A percentile compares a stretch with the other conserved stretches of the same genome.
Conservation (phyloP, 1,140 invertebrate genomes). For the Drosophila mayri region DNA sequence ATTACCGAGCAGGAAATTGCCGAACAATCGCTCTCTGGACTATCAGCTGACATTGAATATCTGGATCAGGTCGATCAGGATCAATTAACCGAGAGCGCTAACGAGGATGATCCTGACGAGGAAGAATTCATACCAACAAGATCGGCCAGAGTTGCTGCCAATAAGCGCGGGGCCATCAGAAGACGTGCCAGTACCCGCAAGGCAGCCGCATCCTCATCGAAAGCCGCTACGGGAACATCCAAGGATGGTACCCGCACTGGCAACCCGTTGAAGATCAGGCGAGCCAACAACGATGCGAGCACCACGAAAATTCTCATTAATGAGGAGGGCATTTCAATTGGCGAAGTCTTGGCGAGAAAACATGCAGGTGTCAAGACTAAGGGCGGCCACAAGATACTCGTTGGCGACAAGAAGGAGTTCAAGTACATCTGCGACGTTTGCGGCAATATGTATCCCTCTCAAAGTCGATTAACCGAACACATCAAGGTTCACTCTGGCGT, state of each 20-base stretch:
- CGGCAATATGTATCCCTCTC: conserved; percentile 81
- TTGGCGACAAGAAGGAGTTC: conserved; percentile 73
- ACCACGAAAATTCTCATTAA: conserved; percentile 44
- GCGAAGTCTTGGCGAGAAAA: conserved; percentile 52
- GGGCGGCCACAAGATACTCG: conserved; percentile 67
- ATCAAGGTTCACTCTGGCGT: conserved; percentile 82
- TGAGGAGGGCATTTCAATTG: conserved; percentile 56
- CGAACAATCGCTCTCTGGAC: conserved; percentile 60
- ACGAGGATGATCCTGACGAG: conserved; percentile 63
- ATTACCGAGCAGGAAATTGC: conserved; percentile 58
- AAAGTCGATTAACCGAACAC: conserved; percentile 80
- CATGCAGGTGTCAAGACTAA: conserved; percentile 63
- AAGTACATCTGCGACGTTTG: conserved; percentile 83
- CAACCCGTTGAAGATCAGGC: conserved; percentile 30
- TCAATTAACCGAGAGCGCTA: conserved; percentile 63
- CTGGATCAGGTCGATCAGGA: conserved; percentile 59
- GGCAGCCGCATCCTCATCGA: conserved; percentile 3
- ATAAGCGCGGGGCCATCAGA: conserved; percentile 23
- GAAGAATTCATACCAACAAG: conserved; percentile 58
- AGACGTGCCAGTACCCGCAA: conserved; percentile 43
- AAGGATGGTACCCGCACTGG: neutral
- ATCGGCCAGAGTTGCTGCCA: conserved; percentile 9
- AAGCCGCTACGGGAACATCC: conserved; percentile 4
- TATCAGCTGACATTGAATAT: conserved; percentile 72
- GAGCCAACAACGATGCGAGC: conserved; percentile 18